phyloP scores from a whole-genome alignment of 2,113 vertebrate genomes.

The Mus musculus region GRCm39 chr2:93005501-93006000 shows the following conservation, averaged over 20 bases:
- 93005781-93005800: neutral
- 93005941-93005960: neutral
- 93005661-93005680: neutral
- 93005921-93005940: neutral
- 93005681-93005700: neutral
- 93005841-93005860: neutral
- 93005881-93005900: neutral
- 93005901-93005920: neutral
- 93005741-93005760: neutral
- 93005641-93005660: neutral
- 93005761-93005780: neutral
- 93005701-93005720: neutral
- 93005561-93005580: neutral
- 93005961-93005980: neutral
- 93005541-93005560: too few relatives aligned
- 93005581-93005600: neutral
- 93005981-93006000: neutral
- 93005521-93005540: too few relatives aligned
- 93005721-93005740: neutral
- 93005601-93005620: neutral
- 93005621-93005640: neutral
- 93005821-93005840: neutral
- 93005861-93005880: neutral
- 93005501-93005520: neutral
- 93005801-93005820: neutral